Evolutionary conservation across 2,888 invertebrate species (phyloP), one percentile per base, ranked within the genome.

Genomic region (Acleris laterana): DNA sequence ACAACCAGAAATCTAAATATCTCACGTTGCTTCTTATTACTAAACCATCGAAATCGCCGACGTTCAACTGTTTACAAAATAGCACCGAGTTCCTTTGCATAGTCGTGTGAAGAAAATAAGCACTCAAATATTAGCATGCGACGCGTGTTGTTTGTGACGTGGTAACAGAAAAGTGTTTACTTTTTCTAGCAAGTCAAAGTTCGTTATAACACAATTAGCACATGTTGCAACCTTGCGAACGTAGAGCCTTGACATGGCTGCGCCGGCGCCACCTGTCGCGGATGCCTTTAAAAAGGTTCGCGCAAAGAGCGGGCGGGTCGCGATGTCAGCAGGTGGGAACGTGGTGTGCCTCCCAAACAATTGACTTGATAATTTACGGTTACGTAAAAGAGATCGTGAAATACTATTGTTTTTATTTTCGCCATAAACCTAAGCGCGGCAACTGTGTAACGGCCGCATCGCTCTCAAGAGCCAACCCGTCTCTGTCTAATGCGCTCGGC

Each of bases 231-330:
- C 58, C 58, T 59, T 58, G 58, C n/a, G 19, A 17, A 9, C 6
- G 20, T n/a, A 7, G 32, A 25, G 17, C 56, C 56, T 57, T 57
- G 25, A 57, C n/a, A 46, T 28, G 49, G 13, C 28, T 28, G 49
- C 49, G 49, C 57, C 57, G 56, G n/a, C 25, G 49, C 49, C 58
- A 59, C 58, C 58, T 59, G 58, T 32, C 57, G 57, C 28, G 16
- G 20, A 51, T 25, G 25, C 25, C 25, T 48, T 48, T 48, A 17
- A 17, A 38, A 38, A 38, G 38, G 38, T 13, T 13, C 38, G 38
- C 38, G 38, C 38, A 38, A 38, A 38, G 38, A 38, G 38, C 38
- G 0, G 38, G 38, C 13, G 38, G 38, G 38, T 38, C 4, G 38
- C 13, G 1, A 38, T 38, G 38, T 38, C 32, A 38, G 13, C 13